Evolutionary conservation across 2,113 vertebrate genomes (phyloP).

Genomic region (Xiphophorus maculatus): DNA sequence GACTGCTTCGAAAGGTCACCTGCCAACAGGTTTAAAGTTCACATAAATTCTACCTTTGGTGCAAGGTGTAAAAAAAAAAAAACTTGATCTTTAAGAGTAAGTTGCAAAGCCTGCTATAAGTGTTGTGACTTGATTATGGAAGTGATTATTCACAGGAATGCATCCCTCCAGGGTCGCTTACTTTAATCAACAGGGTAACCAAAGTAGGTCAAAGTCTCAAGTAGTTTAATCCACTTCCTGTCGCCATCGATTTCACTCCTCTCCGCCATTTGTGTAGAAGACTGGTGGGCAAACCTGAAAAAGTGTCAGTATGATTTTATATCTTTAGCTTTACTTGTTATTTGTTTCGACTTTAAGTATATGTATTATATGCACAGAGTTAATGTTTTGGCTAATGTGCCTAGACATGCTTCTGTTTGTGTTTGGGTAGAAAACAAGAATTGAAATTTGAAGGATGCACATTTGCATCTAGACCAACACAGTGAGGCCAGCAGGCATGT

Average conservation of each 20-base stretch:
- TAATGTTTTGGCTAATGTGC: constrained; percentile 23
- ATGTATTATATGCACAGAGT: constrained; percentile 37
- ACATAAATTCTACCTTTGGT: constrained; percentile 8
- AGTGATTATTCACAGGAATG: constrained; percentile 19
- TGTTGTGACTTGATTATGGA: constrained; percentile 1
- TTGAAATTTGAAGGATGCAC: constrained; percentile 36
- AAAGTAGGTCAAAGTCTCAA: constrained; percentile 22
- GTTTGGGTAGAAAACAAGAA: constrained; percentile 50
- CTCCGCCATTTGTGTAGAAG: constrained; percentile 10
- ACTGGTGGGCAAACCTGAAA: constrained; percentile 25
- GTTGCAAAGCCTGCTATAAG: background rate
- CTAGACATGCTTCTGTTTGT: constrained; percentile 22
- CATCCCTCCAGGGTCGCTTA: constrained; percentile 4
- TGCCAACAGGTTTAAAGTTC: constrained; percentile 15
- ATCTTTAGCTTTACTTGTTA: constrained; percentile 1
- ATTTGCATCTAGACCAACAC: constrained; percentile 15
- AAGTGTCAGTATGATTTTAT: constrained; percentile 40
- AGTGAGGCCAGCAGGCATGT: constrained; percentile 54
- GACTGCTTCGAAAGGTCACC: constrained; percentile 20
- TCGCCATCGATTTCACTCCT: constrained; percentile 10
- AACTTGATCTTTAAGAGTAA: constrained; percentile 14
- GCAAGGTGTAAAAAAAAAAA: constrained; percentile 23
- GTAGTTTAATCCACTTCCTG: constrained; percentile 30
- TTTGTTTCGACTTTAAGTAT: constrained; percentile 13
- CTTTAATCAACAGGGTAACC: constrained; percentile 25